These are phyloP conservation scores for Teleogryllus occipitalis DNA, from an alignment of 1,140 invertebrate species.

Conservation along the genomic window DNA sequence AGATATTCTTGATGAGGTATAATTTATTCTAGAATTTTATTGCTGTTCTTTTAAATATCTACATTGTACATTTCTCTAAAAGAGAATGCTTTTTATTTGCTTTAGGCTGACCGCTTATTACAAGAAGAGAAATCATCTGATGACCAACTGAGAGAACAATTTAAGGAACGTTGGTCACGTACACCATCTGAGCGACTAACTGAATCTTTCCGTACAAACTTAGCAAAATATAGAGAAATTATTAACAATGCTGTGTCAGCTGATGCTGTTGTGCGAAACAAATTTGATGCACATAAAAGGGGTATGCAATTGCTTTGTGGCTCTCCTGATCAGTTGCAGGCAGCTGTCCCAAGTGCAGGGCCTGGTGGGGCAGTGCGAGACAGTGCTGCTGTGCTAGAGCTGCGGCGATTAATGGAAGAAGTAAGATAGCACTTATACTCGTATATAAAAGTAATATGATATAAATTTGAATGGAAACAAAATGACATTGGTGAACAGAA, in stretches of 20 bases:
- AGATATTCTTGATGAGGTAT: constrained; percentile 90
- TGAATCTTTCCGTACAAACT: constrained; percentile 76
- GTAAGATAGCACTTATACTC: constrained; percentile 33
- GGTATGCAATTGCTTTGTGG: constrained; percentile 77
- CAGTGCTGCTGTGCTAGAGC: constrained; percentile 51
- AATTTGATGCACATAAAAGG: constrained; percentile 70
- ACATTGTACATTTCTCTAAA: not conserved
- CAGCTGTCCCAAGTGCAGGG: constrained; percentile 51
- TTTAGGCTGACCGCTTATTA: constrained; percentile 70
- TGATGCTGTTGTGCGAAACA: constrained; percentile 74
- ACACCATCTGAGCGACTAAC: constrained; percentile 83
- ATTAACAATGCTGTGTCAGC: constrained; percentile 81
- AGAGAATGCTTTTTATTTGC: not conserved
- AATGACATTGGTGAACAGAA: no score
- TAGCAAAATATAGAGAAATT: constrained; percentile 84
- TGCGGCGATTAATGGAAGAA: constrained; percentile 74
- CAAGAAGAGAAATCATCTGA: constrained; percentile 89
- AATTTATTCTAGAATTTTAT: constrained; percentile 12
- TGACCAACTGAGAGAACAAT: constrained; percentile 76
- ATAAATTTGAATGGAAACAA: no score
- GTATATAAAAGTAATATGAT: not conserved
- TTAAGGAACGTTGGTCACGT: constrained; percentile 85
- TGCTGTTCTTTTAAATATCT: not conserved
- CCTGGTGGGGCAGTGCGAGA: constrained; percentile 42
- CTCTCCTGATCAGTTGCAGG: constrained; percentile 53